A percentile compares a stretch with the other conserved stretches of the same genome.
Evolutionary conservation across 1,140 invertebrate genomes (phyloP).

Genomic region (Drosophila ambigua): DNA sequence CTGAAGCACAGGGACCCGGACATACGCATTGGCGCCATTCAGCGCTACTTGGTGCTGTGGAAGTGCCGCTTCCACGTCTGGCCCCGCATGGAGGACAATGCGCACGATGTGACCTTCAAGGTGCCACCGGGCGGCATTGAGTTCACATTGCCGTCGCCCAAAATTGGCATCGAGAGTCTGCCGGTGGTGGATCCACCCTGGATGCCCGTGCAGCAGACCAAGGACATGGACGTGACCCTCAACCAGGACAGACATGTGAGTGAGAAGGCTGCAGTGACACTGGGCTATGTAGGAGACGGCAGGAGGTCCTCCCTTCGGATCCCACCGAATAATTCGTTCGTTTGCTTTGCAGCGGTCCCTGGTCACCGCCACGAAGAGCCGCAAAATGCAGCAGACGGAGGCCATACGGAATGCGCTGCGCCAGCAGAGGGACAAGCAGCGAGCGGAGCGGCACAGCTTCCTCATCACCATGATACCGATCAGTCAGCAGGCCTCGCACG

Average conservation of each 20-base stretch:
- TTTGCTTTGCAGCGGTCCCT: conserved; percentile 90
- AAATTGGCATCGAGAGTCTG: conserved; percentile 97
- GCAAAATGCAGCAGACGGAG: conserved; percentile 99
- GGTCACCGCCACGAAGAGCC: conserved; percentile 98
- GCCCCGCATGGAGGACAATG: conserved; percentile 99
- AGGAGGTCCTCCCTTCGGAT: neutral
- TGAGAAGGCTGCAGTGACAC: conserved; percentile 55
- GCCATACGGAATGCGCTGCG: conserved; percentile 97
- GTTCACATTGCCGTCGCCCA: conserved; percentile 98
- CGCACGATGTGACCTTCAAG: conserved; percentile 95
- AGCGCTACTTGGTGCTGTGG: conserved; percentile 97
- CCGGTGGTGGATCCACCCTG: conserved; percentile 99
- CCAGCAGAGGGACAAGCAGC: conserved; percentile 97
- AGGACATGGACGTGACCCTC: conserved; percentile 99
- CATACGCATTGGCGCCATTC: conserved; percentile 87
- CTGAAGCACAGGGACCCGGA: conserved; percentile 92
- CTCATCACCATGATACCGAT: conserved; percentile 98
- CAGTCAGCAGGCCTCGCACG: conserved; percentile 97
- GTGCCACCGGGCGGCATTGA: conserved; percentile 99
- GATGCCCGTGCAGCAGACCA: conserved; percentile 98
- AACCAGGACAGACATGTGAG: conserved; percentile 98
- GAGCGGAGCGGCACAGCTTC: conserved; percentile 97
- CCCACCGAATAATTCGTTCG: neutral
- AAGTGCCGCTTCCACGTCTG: conserved; percentile 99
- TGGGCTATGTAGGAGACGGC: conserved; percentile 49